Evolutionary conservation across 23 tunicate genomes (phyloP), one percentile per base, ranked within the genome.

Genomic region (Botrylloides violaceus): DNA sequence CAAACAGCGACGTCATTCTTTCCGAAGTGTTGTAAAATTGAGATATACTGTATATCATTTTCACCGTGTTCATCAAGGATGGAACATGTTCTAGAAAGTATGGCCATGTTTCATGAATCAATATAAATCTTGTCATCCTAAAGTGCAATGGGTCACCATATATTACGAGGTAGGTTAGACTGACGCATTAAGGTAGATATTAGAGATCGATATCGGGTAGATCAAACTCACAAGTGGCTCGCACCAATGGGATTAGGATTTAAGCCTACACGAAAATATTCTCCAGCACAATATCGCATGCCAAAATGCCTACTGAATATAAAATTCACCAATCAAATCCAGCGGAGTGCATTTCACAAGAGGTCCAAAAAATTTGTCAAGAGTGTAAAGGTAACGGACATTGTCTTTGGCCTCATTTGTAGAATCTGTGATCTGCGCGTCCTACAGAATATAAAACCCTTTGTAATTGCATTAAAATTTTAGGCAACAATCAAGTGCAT

Each of bases 21-120:
- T 87, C 95, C 20, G 95, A 87, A 9, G 95, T 87, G 79, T 87
- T 87, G 86, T 87, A 87, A 68, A 80, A 87, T 35, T 87, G 95
- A 6, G 95, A 87, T 2, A 87, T 80, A 32, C 86, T 80, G 82
- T 87, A 87, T 29, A 87, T 87, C 95, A 87, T 87, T 61, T 76
- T 61, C 9, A 87, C 95, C 1, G 59, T 87, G 78, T 76, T 87
- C 56, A 87, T 61, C 29, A 87, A 62, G 32, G 56, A 81, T 24
- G 95, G 82, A 50, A 87, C 76, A 66, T 87, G 95, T 3, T 87
- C 95, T 87, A 66, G 33, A 48, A 24, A 7, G 2, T n/a, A n/a
- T n/a, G n/a, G n/a, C n/a, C n/a, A 2, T 21, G 22, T 2, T 36
- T 7, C n/a, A n/a, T n/a, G n/a, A n/a, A n/a, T n/a, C n/a, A n/a